Conservation (phyloP, 2,113 vertebrate genomes). For the Brachirus orientalis region DNA sequence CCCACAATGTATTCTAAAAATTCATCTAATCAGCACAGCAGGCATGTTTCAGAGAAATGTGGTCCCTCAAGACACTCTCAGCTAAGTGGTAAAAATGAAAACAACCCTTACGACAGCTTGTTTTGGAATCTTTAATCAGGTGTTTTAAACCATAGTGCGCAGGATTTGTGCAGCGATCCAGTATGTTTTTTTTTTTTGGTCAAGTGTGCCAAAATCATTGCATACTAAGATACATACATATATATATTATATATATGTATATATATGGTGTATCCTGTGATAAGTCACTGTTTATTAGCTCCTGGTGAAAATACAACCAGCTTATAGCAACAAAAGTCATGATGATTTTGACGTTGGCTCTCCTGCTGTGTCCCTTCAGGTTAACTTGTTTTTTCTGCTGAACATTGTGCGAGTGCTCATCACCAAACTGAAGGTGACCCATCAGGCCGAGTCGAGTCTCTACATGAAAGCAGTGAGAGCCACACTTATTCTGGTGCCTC, state of each 20-base stretch:
- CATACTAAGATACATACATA: no score
- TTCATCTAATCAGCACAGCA: constrained; percentile 34
- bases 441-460: constrained; percentile 94
- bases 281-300: no score
- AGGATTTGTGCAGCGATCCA: no score
- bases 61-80: constrained; percentile 11
- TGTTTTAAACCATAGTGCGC: no score
- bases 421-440: constrained; percentile 97
- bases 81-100: no score
- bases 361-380: constrained; percentile 74
- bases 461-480: constrained; percentile 99
- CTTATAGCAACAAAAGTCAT: neutral
- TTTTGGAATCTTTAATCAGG: neutral
- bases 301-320: no score
- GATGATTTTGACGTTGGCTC: neutral
- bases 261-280: no score
- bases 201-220: neutral
- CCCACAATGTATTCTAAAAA: constrained; percentile 42
- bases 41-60: constrained; percentile 36
- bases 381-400: constrained; percentile 96
- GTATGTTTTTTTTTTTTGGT: neutral
- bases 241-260: no score
- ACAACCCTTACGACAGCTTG: neutral
- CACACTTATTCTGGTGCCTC: constrained; percentile 93
- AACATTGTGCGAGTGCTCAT: constrained; percentile 98